A percentile compares a stretch with the other conserved stretches of the same genome.
These are phyloP conservation scores for Scaptomyza cyrtandrae DNA, from an alignment of 2,888 invertebrate species.

Conservation along the genomic window DNA sequence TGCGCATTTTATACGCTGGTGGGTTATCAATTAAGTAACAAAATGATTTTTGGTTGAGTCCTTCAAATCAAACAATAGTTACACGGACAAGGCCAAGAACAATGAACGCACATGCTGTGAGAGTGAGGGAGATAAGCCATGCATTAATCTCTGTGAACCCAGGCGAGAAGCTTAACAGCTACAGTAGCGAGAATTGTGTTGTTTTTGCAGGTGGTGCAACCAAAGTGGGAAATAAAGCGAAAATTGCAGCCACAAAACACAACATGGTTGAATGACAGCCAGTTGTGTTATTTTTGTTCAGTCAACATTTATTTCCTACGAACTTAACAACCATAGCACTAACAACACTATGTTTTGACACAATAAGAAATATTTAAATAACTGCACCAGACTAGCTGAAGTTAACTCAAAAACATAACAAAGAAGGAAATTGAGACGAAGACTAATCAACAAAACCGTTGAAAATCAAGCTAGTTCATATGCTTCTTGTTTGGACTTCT, in stretches of 20 bases:
- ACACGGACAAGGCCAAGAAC: not conserved
- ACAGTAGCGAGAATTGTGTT: not conserved
- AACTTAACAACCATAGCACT: not conserved
- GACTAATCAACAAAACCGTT: constrained; percentile 1
- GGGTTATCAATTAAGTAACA: constrained; percentile 56
- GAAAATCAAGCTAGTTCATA: not conserved
- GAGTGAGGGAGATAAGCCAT: too few relatives aligned
- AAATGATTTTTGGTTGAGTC: constrained; percentile 38
- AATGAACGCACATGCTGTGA: too few relatives aligned
- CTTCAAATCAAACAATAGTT: constrained; percentile 13
- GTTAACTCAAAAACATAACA: not conserved
- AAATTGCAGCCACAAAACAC: not conserved
- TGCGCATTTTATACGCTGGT: constrained; percentile 79
- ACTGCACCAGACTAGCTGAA: too few relatives aligned
- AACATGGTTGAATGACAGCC: too few relatives aligned
- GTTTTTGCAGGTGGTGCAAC: not conserved
- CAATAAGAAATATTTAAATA: not conserved
- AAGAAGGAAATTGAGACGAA: not conserved
- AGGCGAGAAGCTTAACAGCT: not conserved
- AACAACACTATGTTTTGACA: not conserved
- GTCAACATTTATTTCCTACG: not conserved
- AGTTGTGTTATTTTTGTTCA: not conserved
- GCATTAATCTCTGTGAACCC: not conserved
- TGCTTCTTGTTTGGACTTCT: not conserved
- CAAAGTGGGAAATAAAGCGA: not conserved